Evolutionary conservation across 2,888 invertebrate species (phyloP), one percentile per base, ranked within the genome.

Genomic region (Ethmia dodecea): DNA sequence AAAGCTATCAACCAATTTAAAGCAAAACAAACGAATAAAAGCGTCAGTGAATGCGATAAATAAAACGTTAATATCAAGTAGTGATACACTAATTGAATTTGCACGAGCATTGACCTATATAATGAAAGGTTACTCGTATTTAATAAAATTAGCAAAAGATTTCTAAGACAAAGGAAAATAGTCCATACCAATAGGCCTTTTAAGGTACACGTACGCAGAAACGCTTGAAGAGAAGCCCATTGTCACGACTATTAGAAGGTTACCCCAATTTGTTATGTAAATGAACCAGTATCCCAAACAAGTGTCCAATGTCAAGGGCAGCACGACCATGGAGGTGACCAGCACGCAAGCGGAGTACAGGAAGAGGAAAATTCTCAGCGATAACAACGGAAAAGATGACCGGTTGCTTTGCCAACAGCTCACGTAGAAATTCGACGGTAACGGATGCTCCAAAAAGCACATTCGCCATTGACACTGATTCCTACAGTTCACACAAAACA

Each of bases 231-330:
- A 64, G 53, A 70, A 75, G 37, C 60, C 69, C 33, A 55, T 49
- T 14, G 66, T 68, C 33, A 72, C 47, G 36, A 70, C 69, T 15
- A 72, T 60, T 32, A 76, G 50, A 35, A 77, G 42, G 44, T 76
- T 70, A 29, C 74, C 76, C 86, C 87, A 87, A 57, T 86, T 72
- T 8, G 83, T 76, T 35, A 86, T 56, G 59, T 83, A 87, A 49
- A 87, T 75, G 55, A 75, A 72, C 79, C 86, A 86, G 49, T 75
- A 79, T 42, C 64, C 63, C 42, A 66, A 49, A 42, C 52, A 45
- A 38, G 40, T 42, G 38, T 47, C 47, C 52, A 56, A 51, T 51
- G 61, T 58, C 60, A 65, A 47, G 49, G 66, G 52, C 50, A 59
- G 39, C 31, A 44, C 29, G 45, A 52, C 34, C 41, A 63, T 39